Evolutionary conservation across 1,140 invertebrate species (phyloP).

Genomic region (Eriocheir sinensis): DNA sequence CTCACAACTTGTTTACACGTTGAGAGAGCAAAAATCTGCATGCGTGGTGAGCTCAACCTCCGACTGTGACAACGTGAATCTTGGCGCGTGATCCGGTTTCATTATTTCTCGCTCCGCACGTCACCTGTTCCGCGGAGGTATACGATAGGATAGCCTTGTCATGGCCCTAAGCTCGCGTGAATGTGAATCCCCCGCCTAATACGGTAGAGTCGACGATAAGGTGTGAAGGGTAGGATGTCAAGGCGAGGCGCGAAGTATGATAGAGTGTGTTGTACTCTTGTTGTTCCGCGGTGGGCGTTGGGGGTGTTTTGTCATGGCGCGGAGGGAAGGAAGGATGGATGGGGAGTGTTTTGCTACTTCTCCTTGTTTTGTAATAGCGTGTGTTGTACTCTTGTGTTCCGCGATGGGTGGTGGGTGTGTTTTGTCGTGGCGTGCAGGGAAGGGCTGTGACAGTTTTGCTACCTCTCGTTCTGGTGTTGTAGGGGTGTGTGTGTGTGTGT

Average conservation of each 20-base stretch:
- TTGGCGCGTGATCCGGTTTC: neutral
- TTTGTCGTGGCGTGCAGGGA: no score
- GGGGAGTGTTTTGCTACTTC: no score
- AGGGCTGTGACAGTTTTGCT: no score
- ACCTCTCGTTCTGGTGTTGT: no score
- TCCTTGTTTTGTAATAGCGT: neutral
- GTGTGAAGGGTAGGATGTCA: no score
- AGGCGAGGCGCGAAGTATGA: neutral
- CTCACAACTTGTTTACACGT: neutral
- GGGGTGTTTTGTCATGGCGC: no score
- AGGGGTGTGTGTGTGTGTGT: neutral
- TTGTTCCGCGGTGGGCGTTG: no score
- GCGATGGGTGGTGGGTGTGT: neutral
- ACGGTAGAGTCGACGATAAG: neutral
- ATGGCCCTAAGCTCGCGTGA: neutral
- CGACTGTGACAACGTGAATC: neutral
- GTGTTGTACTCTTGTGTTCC: neutral
- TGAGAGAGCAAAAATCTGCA: neutral
- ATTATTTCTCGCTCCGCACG: neutral
- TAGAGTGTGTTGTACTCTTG: neutral
- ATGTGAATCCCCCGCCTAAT: neutral
- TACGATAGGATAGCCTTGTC: neutral
- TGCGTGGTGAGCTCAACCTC: neutral
- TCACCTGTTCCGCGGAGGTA: neutral
- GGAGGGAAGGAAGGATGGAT: no score